Percentiles rank a stretch among this genome's conserved stretches.
phyloP scores from a whole-genome alignment of 30 jellyfish, hydroid and myxozoan genomes.

The Catostylus mosaicus region DNA sequence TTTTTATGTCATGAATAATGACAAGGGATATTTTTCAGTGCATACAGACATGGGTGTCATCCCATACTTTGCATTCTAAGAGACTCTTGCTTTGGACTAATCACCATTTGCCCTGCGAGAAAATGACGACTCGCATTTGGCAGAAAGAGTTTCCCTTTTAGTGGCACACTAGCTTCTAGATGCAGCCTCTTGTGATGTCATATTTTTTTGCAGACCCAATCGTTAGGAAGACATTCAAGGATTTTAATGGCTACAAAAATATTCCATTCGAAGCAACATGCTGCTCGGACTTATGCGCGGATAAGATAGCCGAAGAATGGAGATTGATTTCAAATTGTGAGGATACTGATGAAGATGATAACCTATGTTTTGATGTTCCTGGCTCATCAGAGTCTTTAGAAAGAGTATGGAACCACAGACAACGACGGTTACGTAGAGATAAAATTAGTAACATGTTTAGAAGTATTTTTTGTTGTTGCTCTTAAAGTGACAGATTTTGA shows the following conservation, averaged over 20 bases:
- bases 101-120: too few species aligned
- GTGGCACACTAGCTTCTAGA: too few species aligned
- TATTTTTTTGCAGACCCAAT: neutral
- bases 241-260: constrained; percentile 29
- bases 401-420: neutral
- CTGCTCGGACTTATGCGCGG: neutral
- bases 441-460: neutral
- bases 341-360: neutral
- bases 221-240: constrained; percentile 13
- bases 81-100: too few species aligned
- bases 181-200: neutral
- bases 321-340: neutral
- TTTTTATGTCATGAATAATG: too few species aligned
- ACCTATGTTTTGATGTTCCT: neutral
- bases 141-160: too few species aligned
- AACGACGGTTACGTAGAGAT: neutral
- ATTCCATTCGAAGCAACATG: constrained; percentile 10
- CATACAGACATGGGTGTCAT: too few species aligned
- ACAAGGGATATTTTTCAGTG: too few species aligned
- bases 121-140: too few species aligned
- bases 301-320: neutral
- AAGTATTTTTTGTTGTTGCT: neutral
- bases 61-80: too few species aligned
- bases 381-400: neutral
- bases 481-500: too few species aligned